Conservation (phyloP, 2,888 invertebrate species). For the Rosalia funebris region DNA sequence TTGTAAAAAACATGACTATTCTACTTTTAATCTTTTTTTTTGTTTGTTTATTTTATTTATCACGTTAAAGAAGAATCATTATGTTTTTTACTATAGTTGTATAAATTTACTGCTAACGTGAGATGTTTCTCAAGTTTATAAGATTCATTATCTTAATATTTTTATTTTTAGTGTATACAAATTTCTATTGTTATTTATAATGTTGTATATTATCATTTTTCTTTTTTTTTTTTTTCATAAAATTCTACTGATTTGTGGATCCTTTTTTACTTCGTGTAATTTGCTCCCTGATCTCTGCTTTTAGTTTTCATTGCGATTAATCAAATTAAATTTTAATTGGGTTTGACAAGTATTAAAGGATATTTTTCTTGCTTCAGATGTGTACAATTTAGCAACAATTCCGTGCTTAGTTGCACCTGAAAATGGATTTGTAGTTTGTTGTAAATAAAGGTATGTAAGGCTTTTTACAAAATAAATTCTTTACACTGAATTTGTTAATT, state of each 20-base stretch:
- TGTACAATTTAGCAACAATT: slow-evolving; percentile 51
- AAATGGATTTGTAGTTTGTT: slow-evolving; percentile 59
- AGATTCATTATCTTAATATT: slow-evolving; percentile 31
- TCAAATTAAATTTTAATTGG: slow-evolving; percentile 27
- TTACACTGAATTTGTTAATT: slow-evolving; percentile 44
- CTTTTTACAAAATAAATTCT: slow-evolving; percentile 64
- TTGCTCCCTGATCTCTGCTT: slow-evolving; percentile 36
- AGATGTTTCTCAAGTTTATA: slow-evolving; percentile 37
- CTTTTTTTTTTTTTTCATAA: slow-evolving; percentile 28
- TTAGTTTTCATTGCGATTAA: slow-evolving; percentile 25
- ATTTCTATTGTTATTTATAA: slow-evolving; percentile 40
- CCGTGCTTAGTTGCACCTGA: slow-evolving; percentile 56
- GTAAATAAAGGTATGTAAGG: slow-evolving; percentile 64
- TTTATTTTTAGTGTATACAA: slow-evolving; percentile 37
- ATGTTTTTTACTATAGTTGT: slow-evolving; percentile 50
- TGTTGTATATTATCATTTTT: slow-evolving; percentile 31
- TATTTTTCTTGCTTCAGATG: slow-evolving; percentile 42
- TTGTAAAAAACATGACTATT: slow-evolving; percentile 53
- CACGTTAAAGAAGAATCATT: slow-evolving; percentile 48
- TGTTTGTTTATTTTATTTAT: slow-evolving; percentile 39
- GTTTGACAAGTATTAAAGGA: slow-evolving; percentile 36
- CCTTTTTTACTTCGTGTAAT: slow-evolving; percentile 36
- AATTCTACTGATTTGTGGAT: slow-evolving; percentile 24
- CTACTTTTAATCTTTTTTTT: slow-evolving; percentile 46
- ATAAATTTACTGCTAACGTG: slow-evolving; percentile 42